phyloP scores from a whole-genome alignment of 2,888 invertebrate genomes.

The Iphiclides podalirius region DNA sequence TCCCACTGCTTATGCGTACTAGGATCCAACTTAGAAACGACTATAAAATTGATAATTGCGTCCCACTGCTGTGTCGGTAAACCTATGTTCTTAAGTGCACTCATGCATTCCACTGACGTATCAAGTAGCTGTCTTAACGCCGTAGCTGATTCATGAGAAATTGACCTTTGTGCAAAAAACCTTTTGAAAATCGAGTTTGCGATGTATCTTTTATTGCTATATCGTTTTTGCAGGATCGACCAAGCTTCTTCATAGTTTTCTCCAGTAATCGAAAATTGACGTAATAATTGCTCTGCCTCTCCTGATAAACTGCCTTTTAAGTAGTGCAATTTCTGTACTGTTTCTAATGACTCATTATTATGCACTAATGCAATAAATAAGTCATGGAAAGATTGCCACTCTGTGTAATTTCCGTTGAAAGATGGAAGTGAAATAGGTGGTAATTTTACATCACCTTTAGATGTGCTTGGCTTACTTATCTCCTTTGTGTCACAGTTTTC shows the following conservation, averaged over 20 bases:
- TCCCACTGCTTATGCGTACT: too few species aligned
- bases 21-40: too few species aligned
- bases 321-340: constrained; percentile 32
- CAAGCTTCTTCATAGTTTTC: constrained; percentile 30
- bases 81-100: background rate
- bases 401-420: too few species aligned
- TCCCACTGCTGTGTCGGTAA: too few species aligned
- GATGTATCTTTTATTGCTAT: constrained; percentile 29
- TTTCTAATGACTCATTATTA: too few species aligned
- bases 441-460: too few species aligned
- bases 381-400: too few species aligned
- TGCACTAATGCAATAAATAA: too few species aligned
- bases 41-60: too few species aligned
- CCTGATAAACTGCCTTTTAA: constrained; percentile 29
- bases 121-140: constrained; percentile 9
- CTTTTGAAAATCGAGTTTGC: constrained; percentile 26
- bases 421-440: too few species aligned
- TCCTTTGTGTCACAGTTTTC: too few species aligned
- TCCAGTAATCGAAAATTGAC: constrained; percentile 27
- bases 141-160: constrained; percentile 24
- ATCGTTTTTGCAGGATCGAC: constrained; percentile 25
- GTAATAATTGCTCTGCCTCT: constrained; percentile 26
- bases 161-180: constrained; percentile 25
- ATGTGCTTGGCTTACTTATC: too few species aligned
- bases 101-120: background rate